Conservation (phyloP, 1,140 invertebrate species). For the Lutraria rhynchaena region DNA sequence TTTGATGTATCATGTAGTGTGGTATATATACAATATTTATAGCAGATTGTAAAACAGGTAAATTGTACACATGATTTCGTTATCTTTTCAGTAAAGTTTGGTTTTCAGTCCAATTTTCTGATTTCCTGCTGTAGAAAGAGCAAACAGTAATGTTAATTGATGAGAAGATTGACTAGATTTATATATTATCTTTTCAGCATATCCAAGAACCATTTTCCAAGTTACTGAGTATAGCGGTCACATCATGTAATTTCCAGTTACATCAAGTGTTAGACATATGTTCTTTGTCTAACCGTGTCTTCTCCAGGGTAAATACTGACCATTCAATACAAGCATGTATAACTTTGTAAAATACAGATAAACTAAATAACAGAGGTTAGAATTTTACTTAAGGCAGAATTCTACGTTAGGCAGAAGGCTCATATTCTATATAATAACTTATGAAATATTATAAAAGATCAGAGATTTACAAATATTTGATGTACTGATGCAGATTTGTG, state of each 20-base stretch:
- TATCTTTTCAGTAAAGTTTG: neutral
- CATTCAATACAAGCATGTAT: too few species aligned
- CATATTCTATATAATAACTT: too few species aligned
- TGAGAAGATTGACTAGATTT: neutral
- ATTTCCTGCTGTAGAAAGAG: neutral
- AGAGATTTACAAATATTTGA: too few species aligned
- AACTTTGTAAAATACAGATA: too few species aligned
- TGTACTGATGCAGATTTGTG: too few species aligned
- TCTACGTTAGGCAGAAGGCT: too few species aligned
- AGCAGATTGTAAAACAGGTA: neutral
- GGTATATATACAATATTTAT: neutral
- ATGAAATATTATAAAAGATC: too few species aligned
- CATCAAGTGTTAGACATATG: constrained; percentile 94
- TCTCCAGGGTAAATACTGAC: constrained; percentile 85
- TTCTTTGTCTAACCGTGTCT: constrained; percentile 93
- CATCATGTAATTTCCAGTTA: constrained; percentile 93
- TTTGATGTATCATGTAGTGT: neutral
- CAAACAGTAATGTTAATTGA: neutral
- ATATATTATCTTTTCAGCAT: constrained; percentile 81
- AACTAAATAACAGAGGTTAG: too few species aligned
- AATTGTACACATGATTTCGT: neutral
- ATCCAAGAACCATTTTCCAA: constrained; percentile 98
- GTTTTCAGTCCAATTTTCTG: neutral
- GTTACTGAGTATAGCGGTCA: constrained; percentile 94
- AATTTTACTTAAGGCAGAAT: too few species aligned